These are phyloP conservation scores for Hassar affinis DNA, from an alignment of 2,113 vertebrate species.

Conservation along the genomic window DNA sequence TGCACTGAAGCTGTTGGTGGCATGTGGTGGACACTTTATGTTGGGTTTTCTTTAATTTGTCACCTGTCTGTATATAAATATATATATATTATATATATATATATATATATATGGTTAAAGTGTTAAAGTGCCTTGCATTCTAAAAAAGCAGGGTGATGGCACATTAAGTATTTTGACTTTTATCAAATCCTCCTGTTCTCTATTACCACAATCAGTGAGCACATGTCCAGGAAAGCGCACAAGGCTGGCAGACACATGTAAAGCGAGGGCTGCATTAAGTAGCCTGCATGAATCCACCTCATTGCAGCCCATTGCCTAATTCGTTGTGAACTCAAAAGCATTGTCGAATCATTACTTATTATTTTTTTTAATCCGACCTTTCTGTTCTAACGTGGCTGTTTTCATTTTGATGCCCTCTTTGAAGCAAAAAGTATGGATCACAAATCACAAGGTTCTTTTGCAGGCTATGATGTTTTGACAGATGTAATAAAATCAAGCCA, in stretches of 20 bases:
- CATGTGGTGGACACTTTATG: background rate
- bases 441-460: conserved; percentile 46
- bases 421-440: conserved; percentile 40
- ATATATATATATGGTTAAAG: background rate
- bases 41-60: too few species aligned
- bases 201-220: background rate
- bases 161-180: background rate
- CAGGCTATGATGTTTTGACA: conserved; percentile 72
- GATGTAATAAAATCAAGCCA: conserved; percentile 73
- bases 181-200: conserved; percentile 10
- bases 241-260: background rate
- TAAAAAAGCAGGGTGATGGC: conserved; percentile 5
- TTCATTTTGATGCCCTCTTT: conserved; percentile 36
- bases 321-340: conserved; percentile 1
- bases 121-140: background rate
- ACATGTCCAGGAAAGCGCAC: conserved; percentile 29
- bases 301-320: conserved; percentile 10
- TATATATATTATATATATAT: too few species aligned
- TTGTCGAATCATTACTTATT: conserved; percentile 7
- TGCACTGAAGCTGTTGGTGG: too few species aligned
- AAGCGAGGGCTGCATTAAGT: background rate
- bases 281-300: conserved; percentile 4
- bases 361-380: conserved; percentile 29
- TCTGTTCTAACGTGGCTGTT: conserved; percentile 35
- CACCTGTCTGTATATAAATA: too few species aligned